Base-by-base conservation (phyloP, 2,797 vertebrate species). In the Pogoniulus pusillus region DNA sequence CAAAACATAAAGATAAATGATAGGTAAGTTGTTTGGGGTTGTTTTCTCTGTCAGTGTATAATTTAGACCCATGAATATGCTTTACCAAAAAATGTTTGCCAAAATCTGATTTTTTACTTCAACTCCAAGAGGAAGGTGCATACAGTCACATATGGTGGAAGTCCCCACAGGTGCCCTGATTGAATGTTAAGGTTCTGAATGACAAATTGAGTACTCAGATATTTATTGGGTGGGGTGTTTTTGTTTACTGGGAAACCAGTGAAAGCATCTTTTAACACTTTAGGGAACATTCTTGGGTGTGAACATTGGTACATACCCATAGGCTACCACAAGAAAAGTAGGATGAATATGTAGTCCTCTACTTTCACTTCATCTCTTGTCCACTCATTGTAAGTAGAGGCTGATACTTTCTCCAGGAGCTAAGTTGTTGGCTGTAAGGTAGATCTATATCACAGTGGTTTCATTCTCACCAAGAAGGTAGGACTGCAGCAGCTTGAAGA, bases 1-100 rank as follows among this genome's bases (percentile, higher is more conserved):
- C 99, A 99, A 97, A 99, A 99, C 91, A 99, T 99, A 96, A 99
- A 99, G 97, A 99, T 99, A 95, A 99, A 99, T 23, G 99, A 99
- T 97, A 98, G 99, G 99, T 99, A 97, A 95, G 9, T 7, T 10
- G 34, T 23, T 12, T 7, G 22, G 23, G 7, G 18, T 62, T 27
- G 29, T 39, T 2, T 73, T 45, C n/a, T 32, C n/a, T 71, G 41
- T 19, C 1, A 5, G 13, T 22, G 17, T 74, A 63, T 16, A 77
- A 30, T 74, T 73, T 63, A 29, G 41, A 68, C 6, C 9, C n/a
- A 2, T 58, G 26, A 34, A 55, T 70, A 12, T 62, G 4, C 37
- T 81, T 58, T 65, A 62, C 19, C 3, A 49, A 71, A 62, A 81
- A 47, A 15, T 55, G 13, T n/a, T 43, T 60, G 14, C 15, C 23